These are phyloP conservation scores for Lithosia quadra DNA, from an alignment of 2,888 invertebrate species.

Conservation along the genomic window DNA sequence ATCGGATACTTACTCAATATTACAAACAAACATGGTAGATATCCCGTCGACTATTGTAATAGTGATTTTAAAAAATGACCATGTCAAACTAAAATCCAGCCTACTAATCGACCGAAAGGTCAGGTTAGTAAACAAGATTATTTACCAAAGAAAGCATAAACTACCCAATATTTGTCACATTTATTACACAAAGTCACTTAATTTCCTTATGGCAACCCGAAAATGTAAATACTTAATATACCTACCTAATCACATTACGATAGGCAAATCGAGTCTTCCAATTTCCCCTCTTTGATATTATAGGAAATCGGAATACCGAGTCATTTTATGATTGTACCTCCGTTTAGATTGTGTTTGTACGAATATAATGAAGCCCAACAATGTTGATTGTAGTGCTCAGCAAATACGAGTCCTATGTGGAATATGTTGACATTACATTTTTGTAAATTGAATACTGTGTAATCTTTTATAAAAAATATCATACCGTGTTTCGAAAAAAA, in stretches of 20 bases:
- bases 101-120: not conserved
- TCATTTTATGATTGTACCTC: conserved; percentile 34
- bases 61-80: no score
- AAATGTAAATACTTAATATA: conserved; percentile 53
- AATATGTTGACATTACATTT: conserved; percentile 5
- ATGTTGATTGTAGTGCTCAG: conserved; percentile 20
- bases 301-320: conserved; percentile 53
- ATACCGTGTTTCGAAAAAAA: no score
- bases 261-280: conserved; percentile 51
- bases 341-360: conserved; percentile 28
- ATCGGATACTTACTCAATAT: no score
- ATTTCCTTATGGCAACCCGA: conserved; percentile 38
- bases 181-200: conserved; percentile 9
- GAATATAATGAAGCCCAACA: conserved; percentile 20
- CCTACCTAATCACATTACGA: conserved; percentile 51
- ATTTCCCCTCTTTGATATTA: conserved; percentile 56
- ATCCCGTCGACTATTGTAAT: no score
- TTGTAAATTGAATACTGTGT: conserved; percentile 3
- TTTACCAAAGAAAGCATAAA: not conserved
- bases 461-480: not conserved
- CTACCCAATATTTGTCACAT: not conserved
- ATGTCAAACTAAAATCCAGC: no score
- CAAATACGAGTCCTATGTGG: conserved; percentile 10
- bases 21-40: no score
- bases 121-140: not conserved